phyloP scores from a whole-genome alignment of 2,888 invertebrate genomes.

The Trichogramma dendrolimi region DNA sequence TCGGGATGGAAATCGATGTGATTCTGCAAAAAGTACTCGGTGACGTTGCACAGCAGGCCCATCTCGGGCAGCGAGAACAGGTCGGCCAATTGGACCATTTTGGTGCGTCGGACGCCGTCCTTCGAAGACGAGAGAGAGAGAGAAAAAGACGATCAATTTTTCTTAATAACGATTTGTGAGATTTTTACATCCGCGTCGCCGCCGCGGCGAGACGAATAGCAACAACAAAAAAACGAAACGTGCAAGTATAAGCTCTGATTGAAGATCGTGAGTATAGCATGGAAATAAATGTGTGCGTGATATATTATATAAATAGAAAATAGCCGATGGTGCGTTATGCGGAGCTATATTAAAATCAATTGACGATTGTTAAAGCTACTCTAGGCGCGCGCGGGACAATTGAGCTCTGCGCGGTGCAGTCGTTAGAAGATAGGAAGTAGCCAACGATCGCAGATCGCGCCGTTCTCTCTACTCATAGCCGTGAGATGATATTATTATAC shows the following conservation, averaged over 20 bases:
- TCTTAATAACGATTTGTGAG: not conserved
- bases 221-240: no score
- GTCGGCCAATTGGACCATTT: conserved; percentile 93
- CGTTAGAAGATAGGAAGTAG: no score
- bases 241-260: no score
- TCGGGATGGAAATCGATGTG: conserved; percentile 93
- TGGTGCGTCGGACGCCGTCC: conserved; percentile 47
- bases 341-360: not conserved
- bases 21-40: conserved; percentile 85
- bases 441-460: no score
- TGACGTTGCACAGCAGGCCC: conserved; percentile 87
- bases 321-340: not conserved
- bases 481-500: no score
- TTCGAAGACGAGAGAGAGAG: conserved; percentile 25
- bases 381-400: no score
- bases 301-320: not conserved
- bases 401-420: no score
- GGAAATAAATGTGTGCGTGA: no score
- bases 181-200: no score
- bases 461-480: no score
- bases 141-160: conserved; percentile 1
- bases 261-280: no score
- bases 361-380: not conserved
- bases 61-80: conserved; percentile 96
- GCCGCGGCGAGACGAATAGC: no score